Conservation (phyloP, 1,140 invertebrate species). For the Listronotus bonariensis region DNA sequence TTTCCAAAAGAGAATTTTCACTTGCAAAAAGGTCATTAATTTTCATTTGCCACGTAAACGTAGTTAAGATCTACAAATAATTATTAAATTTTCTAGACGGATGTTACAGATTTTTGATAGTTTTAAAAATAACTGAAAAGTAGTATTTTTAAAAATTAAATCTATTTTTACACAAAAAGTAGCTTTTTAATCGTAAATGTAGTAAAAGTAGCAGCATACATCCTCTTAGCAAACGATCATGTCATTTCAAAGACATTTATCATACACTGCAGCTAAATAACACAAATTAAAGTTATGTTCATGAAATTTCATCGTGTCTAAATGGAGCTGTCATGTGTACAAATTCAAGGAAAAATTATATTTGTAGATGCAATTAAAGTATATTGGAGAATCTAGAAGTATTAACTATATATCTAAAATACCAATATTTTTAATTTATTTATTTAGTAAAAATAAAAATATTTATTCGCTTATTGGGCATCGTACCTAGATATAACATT, state of each 20-base stretch:
- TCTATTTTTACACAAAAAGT: slow-evolving; percentile 10
- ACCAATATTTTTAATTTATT: too few species aligned
- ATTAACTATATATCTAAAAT: too few species aligned
- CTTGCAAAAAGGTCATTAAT: too few species aligned
- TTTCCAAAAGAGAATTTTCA: too few species aligned
- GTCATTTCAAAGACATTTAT: background rate
- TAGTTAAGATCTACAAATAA: too few species aligned
- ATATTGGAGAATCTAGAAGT: too few species aligned
- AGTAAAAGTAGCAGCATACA: slow-evolving; percentile 17
- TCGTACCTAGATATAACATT: too few species aligned
- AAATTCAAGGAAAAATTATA: slow-evolving; percentile 17
- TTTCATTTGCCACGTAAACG: too few species aligned
- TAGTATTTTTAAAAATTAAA: background rate
- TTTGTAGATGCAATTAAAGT: too few species aligned
- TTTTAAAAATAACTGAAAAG: background rate
- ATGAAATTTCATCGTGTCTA: slow-evolving; percentile 45
- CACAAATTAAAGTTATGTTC: slow-evolving; percentile 20
- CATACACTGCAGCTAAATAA: slow-evolving; percentile 23
- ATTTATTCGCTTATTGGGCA: too few species aligned
- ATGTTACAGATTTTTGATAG: background rate
- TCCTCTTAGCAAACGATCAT: background rate
- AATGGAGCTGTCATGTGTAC: slow-evolving; percentile 29
- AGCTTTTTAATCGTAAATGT: background rate
- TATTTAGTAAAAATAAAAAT: too few species aligned
- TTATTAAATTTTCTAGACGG: too few species aligned